phyloP scores from a whole-genome alignment of 2,113 vertebrate species.

The Albula glossodonta region DNA sequence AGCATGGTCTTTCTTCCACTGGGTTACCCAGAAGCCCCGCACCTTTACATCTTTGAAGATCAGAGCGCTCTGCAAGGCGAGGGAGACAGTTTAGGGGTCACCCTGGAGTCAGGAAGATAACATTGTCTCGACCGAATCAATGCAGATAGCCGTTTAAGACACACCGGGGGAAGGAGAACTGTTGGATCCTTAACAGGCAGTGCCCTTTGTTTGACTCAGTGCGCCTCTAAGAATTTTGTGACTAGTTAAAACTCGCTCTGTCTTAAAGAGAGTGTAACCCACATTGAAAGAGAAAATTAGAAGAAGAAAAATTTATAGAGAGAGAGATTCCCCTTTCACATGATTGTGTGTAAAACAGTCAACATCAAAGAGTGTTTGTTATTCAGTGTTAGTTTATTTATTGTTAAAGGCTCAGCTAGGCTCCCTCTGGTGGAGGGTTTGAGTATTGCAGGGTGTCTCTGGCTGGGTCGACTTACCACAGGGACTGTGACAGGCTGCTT shows the following conservation, averaged over 20 bases:
- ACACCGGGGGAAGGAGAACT: too few relatives aligned
- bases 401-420: background rate
- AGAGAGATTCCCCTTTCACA: background rate
- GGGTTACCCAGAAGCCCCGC: slow-evolving; percentile 91
- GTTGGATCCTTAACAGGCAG: too few relatives aligned
- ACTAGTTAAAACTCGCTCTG: background rate
- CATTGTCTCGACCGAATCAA: background rate
- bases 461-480: slow-evolving; percentile 73
- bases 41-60: slow-evolving; percentile 91
- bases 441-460: background rate
- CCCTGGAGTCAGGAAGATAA: background rate
- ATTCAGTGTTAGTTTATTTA: too few relatives aligned
- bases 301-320: background rate
- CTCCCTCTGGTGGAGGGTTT: background rate
- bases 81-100: slow-evolving; percentile 17
- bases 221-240: background rate
- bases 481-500: slow-evolving; percentile 88
- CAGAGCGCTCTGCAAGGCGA: slow-evolving; percentile 79
- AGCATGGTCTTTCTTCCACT: slow-evolving; percentile 81
- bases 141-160: background rate
- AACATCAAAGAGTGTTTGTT: too few relatives aligned
- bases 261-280: background rate
- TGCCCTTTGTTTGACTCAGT: background rate
- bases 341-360: too few relatives aligned
- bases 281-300: background rate